Percentiles rank a stretch among this genome's conserved stretches.
Evolutionary conservation across 2,888 invertebrate genomes (phyloP).

Genomic region (Spatulosminthurus flaviceps): DNA sequence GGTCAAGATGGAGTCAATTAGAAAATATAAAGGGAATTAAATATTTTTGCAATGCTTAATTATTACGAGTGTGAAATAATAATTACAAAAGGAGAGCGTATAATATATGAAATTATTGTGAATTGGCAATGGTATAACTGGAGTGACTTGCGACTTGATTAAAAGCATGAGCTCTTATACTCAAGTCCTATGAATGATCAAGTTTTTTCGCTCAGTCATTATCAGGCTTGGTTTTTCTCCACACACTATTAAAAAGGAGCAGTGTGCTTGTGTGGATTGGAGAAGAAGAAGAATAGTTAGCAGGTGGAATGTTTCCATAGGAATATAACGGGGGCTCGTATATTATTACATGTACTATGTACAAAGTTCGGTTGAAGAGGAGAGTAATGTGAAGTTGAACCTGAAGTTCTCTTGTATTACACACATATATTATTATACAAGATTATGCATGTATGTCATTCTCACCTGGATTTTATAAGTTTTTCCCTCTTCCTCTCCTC

Average conservation of each 20-base stretch:
- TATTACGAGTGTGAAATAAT: background rate
- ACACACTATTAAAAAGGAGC: background rate
- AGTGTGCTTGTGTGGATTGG: too few relatives aligned
- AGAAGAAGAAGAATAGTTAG: background rate
- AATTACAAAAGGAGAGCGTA: background rate
- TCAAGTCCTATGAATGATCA: background rate
- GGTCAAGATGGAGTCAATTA: too few relatives aligned
- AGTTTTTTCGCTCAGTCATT: background rate
- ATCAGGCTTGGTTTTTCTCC: background rate
- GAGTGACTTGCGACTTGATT: conserved; percentile 4
- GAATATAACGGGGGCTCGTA: background rate
- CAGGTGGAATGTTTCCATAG: conserved; percentile 8
- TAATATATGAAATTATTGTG: background rate
- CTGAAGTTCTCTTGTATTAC: too few relatives aligned
- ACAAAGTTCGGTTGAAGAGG: too few relatives aligned
- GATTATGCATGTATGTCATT: too few relatives aligned
- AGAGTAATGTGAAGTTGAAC: too few relatives aligned
- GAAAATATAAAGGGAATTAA: too few relatives aligned
- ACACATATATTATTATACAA: too few relatives aligned
- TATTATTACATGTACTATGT: background rate
- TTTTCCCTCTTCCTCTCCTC: too few relatives aligned
- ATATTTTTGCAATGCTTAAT: conserved; percentile 2
- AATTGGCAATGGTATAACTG: background rate
- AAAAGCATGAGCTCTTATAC: background rate
- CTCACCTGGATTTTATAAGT: too few relatives aligned